A percentile compares a stretch with the other conserved stretches of the same genome.
These are phyloP conservation scores for Dryoscopus gambensis DNA, from an alignment of 2,113 vertebrate genomes.

Conservation along the genomic window DNA sequence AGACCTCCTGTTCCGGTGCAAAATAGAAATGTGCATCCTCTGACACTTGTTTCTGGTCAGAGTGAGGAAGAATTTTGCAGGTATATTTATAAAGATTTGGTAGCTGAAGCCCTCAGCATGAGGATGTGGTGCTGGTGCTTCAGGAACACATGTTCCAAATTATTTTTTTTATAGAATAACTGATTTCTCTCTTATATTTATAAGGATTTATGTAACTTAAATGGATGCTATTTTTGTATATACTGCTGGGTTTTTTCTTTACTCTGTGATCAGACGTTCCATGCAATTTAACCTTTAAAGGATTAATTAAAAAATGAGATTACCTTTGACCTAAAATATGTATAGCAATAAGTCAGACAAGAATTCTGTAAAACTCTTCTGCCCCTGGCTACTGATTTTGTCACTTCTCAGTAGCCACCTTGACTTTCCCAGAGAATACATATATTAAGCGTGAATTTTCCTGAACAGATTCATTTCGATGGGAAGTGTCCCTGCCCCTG, in stretches of 20 bases:
- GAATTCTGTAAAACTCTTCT: background rate
- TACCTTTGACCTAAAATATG: slow-evolving; percentile 41
- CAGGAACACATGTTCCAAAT: slow-evolving; percentile 43
- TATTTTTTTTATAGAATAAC: slow-evolving; percentile 44
- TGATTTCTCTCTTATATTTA: slow-evolving; percentile 66
- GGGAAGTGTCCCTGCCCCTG: no score
- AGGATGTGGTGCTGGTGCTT: slow-evolving; percentile 59
- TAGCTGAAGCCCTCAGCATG: slow-evolving; percentile 17
- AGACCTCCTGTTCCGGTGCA: background rate
- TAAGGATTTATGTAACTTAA: slow-evolving; percentile 66
- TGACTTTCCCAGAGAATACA: slow-evolving; percentile 22
- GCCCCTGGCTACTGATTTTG: slow-evolving; percentile 14
- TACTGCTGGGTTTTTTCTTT: background rate
- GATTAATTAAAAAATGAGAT: slow-evolving; percentile 10
- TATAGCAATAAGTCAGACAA: slow-evolving; percentile 56
- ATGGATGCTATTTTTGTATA: slow-evolving; percentile 67
- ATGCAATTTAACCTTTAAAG: slow-evolving; percentile 31
- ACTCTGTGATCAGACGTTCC: background rate
- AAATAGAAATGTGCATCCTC: background rate
- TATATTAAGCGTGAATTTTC: slow-evolving; percentile 59
- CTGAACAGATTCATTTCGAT: slow-evolving; percentile 16
- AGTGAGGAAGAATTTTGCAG: background rate
- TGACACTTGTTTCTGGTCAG: background rate
- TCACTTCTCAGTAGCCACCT: background rate
- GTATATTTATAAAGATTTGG: slow-evolving; percentile 34